Conservation (phyloP, 1,140 invertebrate species). For the Hydropsyche tenuis region DNA sequence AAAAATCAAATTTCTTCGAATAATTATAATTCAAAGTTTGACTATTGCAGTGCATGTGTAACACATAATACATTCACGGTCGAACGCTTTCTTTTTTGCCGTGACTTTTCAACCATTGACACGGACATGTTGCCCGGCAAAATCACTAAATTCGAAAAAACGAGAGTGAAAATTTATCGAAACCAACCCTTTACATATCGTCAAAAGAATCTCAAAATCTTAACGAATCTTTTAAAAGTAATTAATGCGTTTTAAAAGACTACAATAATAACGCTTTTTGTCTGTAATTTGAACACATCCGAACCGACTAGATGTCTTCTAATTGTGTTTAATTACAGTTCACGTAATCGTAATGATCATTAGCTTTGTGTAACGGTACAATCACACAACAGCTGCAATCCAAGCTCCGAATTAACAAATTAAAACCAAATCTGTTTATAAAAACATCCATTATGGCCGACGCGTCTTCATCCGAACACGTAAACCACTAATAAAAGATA, state of each 20-base stretch:
- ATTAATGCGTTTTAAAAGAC: constrained; percentile 30
- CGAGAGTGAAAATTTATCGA: not conserved
- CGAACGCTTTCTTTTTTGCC: constrained; percentile 9
- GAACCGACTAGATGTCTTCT: constrained; percentile 17
- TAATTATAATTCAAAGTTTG: not conserved
- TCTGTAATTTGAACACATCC: constrained; percentile 19
- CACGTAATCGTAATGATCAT: constrained; percentile 15
- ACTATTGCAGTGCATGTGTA: not conserved
- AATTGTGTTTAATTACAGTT: constrained; percentile 38
- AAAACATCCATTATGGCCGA: not conserved
- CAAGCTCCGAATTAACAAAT: not conserved
- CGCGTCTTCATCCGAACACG: no score
- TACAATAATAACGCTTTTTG: constrained; percentile 21
- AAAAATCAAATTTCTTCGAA: no score
- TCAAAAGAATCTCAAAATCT: no score
- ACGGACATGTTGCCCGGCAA: not conserved
- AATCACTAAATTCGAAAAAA: not conserved
- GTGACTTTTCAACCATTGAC: constrained; percentile 19
- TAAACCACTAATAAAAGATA: no score
- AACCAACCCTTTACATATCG: no score
- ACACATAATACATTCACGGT: constrained; percentile 6
- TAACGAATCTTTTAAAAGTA: not conserved
- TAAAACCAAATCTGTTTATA: not conserved
- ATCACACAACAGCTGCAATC: not conserved
- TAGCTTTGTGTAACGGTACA: constrained; percentile 22